phyloP scores from a whole-genome alignment of 1,140 invertebrate species.

The Stenopsyche tienmushanensis region DNA sequence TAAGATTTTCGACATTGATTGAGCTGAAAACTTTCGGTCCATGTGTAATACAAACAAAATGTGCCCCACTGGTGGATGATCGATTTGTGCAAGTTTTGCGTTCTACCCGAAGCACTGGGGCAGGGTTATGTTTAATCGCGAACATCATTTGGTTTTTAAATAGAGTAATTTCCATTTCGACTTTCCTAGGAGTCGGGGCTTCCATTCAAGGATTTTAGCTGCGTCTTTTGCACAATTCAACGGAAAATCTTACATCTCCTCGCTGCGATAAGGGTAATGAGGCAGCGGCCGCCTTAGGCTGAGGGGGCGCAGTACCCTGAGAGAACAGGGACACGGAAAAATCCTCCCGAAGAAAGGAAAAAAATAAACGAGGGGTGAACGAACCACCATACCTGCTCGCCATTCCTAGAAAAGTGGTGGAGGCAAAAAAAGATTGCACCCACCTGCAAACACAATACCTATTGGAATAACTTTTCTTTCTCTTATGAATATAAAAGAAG shows the following conservation, averaged over 20 bases:
- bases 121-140: too few species aligned
- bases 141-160: too few species aligned
- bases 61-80: too few species aligned
- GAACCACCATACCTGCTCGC: conserved; percentile 31
- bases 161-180: too few species aligned
- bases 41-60: too few species aligned
- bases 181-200: too few species aligned
- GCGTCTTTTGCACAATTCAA: conserved; percentile 25
- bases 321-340: conserved; percentile 22
- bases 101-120: too few species aligned
- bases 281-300: conserved; percentile 34
- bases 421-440: conserved; percentile 13
- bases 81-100: too few species aligned
- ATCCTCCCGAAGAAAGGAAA: conserved; percentile 2
- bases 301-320: conserved; percentile 6
- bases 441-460: conserved; percentile 41
- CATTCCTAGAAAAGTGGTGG: conserved; percentile 11
- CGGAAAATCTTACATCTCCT: conserved; percentile 39
- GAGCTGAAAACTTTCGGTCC: too few species aligned
- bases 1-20: too few species aligned
- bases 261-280: conserved; percentile 40
- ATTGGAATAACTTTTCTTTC: conserved; percentile 41
- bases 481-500: conserved; percentile 42
- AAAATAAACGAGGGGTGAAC: conserved; percentile 34
- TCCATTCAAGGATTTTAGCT: conserved; percentile 21